Conservation (phyloP, 2,888 invertebrate genomes). For the Salpingus planirostris region DNA sequence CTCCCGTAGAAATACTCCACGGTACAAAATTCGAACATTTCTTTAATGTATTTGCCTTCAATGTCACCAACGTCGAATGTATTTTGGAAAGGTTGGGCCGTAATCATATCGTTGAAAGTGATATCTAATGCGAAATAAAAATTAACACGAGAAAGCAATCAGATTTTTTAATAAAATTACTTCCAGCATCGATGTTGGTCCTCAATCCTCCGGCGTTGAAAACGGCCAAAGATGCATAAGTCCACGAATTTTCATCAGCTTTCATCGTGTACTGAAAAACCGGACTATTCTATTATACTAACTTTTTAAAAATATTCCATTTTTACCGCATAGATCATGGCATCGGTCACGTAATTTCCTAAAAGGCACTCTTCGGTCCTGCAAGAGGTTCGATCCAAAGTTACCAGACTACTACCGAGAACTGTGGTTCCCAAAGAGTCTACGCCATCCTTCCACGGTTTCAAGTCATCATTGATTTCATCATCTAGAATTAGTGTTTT, state of each 20-base stretch:
- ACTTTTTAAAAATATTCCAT: too few relatives aligned
- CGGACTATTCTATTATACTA: not conserved
- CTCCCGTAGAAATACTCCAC: conserved; percentile 37
- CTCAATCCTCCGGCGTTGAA: conserved; percentile 62
- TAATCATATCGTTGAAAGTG: conserved; percentile 59
- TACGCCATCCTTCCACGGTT: conserved; percentile 20
- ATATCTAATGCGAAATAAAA: too few relatives aligned
- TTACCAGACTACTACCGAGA: conserved; percentile 20
- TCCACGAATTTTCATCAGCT: conserved; percentile 42
- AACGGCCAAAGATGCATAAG: conserved; percentile 56
- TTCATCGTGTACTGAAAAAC: not conserved
- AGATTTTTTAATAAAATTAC: conserved; percentile 37
- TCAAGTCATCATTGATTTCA: conserved; percentile 16
- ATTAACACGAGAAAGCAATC: conserved; percentile 23
- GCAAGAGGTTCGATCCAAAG: conserved; percentile 48
- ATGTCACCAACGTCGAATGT: conserved; percentile 62
- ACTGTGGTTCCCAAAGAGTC: conserved; percentile 17
- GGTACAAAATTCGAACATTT: conserved; percentile 51
- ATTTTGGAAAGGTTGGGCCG: conserved; percentile 70
- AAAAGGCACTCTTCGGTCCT: conserved; percentile 59
- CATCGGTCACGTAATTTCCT: conserved; percentile 63
- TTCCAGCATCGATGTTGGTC: conserved; percentile 52
- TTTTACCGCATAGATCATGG: conserved; percentile 56
- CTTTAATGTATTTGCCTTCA: conserved; percentile 53
- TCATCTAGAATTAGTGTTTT: conserved; percentile 21